These are phyloP conservation scores for Ibidorhyncha struthersii DNA, from an alignment of 2,113 vertebrate species.

Conservation along the genomic window DNA sequence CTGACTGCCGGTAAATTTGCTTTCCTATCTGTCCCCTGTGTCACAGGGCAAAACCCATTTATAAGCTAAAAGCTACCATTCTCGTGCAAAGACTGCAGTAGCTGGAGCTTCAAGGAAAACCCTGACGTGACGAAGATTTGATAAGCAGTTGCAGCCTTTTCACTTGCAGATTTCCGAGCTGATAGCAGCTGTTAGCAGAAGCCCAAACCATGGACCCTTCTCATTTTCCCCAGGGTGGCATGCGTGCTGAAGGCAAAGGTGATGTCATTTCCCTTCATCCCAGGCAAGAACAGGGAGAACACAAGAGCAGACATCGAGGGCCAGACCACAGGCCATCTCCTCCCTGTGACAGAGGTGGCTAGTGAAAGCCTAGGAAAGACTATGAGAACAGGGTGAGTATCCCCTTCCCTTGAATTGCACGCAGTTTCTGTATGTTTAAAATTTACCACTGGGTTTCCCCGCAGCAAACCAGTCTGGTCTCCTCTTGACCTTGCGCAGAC, in stretches of 20 bases:
- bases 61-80: background rate
- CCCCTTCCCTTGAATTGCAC: background rate
- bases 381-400: background rate
- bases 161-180: constrained; percentile 4
- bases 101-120: constrained; percentile 30
- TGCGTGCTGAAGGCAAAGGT: background rate
- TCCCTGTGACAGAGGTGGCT: background rate
- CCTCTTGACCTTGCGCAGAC: background rate
- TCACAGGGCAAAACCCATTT: background rate
- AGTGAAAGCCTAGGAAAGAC: background rate
- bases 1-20: background rate
- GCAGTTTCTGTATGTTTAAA: fast-evolving
- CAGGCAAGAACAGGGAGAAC: background rate
- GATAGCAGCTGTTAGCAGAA: constrained; percentile 34
- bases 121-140: background rate
- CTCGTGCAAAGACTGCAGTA: constrained; percentile 42
- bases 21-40: background rate
- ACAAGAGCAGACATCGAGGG: background rate
- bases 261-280: background rate
- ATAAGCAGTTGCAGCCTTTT: constrained; percentile 31
- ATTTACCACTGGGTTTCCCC: background rate
- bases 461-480: fast-evolving
- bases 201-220: background rate
- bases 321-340: background rate
- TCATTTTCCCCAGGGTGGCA: background rate